phyloP scores from a whole-genome alignment of 1,140 invertebrate species.

The Episyrphus balteatus region DNA sequence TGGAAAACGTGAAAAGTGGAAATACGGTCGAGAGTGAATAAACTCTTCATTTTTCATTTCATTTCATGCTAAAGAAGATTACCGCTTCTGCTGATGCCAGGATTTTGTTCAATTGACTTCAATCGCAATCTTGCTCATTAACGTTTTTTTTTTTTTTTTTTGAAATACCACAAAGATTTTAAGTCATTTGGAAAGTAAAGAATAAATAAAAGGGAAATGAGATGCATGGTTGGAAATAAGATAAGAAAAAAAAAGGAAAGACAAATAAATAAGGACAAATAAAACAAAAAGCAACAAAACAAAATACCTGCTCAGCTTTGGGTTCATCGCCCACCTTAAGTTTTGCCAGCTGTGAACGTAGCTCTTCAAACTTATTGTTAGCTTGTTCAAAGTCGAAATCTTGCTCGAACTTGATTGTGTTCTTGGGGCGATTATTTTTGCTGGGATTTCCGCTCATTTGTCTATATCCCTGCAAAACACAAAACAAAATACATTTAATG shows the following conservation, averaged over 20 bases:
- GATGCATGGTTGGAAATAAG: not conserved
- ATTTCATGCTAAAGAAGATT: no score
- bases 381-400: constrained; percentile 98
- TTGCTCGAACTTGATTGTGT: constrained; percentile 82
- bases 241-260: not conserved
- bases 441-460: constrained; percentile 10
- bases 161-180: no score
- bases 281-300: constrained; percentile 5
- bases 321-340: constrained; percentile 62
- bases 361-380: constrained; percentile 90
- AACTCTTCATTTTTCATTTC: no score
- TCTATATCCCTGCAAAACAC: constrained; percentile 21
- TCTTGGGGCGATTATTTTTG: constrained; percentile 41
- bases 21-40: no score
- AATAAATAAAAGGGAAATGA: no score
- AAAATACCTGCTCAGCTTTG: constrained; percentile 40
- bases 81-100: no score
- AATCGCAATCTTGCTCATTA: no score
- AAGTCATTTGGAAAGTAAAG: no score
- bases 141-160: no score
- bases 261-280: not conserved
- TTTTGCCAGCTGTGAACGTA: constrained; percentile 74
- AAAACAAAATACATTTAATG: not conserved
- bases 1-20: no score
- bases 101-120: no score